Percentiles rank a stretch among this genome's conserved stretches.
Evolutionary conservation across 2,113 vertebrate species (phyloP).

Genomic region (Dolichotis patagonum): DNA sequence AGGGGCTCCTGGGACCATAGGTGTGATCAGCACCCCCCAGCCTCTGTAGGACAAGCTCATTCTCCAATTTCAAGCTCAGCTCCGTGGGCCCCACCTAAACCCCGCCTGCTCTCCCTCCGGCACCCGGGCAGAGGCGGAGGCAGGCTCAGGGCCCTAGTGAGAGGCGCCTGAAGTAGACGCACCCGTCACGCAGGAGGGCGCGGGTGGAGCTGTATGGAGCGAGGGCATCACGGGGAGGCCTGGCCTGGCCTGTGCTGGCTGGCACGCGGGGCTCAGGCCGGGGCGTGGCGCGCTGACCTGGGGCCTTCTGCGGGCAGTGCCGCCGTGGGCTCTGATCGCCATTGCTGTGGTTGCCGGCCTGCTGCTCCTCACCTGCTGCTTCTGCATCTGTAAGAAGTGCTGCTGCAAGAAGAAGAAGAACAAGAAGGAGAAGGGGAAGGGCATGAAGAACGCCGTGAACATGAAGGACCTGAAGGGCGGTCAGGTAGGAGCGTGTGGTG

Average conservation of each 20-base stretch:
- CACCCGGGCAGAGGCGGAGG: neutral
- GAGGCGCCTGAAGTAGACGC: neutral
- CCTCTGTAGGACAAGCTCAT: neutral
- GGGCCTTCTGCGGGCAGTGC: slow-evolving; percentile 86
- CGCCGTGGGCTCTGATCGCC: slow-evolving; percentile 96
- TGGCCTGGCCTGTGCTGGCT: neutral
- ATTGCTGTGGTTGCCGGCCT: slow-evolving; percentile 95
- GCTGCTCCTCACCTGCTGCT: slow-evolving; percentile 96
- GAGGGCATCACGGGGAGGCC: neutral
- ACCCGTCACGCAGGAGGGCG: accelerated
- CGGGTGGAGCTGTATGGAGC: accelerated
- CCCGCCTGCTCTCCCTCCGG: neutral
- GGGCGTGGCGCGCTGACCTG: slow-evolving; percentile 1
- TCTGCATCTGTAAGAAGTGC: slow-evolving; percentile 99
- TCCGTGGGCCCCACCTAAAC: neutral
- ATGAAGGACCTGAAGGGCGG: slow-evolving; percentile 98
- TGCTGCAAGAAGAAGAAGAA: slow-evolving; percentile 99
- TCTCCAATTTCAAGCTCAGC: neutral
- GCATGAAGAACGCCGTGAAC: slow-evolving; percentile 93
- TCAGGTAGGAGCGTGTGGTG: slow-evolving; percentile 82
- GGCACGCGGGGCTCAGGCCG: slow-evolving; percentile 63
- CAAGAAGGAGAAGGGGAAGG: slow-evolving; percentile 99
- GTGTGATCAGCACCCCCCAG: neutral
- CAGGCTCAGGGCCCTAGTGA: too few relatives aligned
- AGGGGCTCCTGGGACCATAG: neutral